phyloP scores from a whole-genome alignment of 2,888 invertebrate species.

The Gastracanthus pulcherrimus region DNA sequence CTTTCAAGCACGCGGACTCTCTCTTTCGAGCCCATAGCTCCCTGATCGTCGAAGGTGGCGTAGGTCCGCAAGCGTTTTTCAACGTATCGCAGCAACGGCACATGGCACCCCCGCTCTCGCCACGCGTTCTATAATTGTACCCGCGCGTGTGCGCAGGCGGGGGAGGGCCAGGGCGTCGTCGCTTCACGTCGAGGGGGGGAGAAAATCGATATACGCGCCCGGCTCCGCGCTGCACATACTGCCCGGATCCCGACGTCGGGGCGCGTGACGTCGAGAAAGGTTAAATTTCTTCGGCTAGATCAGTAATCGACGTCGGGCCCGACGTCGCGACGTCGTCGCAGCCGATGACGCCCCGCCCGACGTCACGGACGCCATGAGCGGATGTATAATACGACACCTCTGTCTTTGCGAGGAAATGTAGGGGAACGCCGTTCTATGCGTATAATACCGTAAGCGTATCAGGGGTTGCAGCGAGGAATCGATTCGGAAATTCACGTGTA shows the following conservation, averaged over 20 bases:
- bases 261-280: conserved; percentile 74
- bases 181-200: not conserved
- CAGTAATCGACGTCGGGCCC: conserved; percentile 50
- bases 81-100: too few relatives aligned
- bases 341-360: too few relatives aligned
- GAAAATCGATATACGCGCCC: conserved; percentile 45
- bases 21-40: not conserved
- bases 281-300: conserved; percentile 67
- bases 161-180: not conserved
- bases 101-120: conserved; percentile 65
- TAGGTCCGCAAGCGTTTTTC: conserved; percentile 70
- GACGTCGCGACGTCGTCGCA: not conserved
- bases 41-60: conserved; percentile 72
- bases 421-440: too few relatives aligned
- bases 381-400: too few relatives aligned
- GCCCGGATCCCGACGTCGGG: conserved; percentile 71
- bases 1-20: not conserved
- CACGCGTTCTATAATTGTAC: conserved; percentile 59
- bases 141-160: not conserved
- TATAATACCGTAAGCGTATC: too few relatives aligned
- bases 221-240: conserved; percentile 60
- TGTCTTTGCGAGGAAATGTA: too few relatives aligned
- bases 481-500: too few relatives aligned
- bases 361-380: too few relatives aligned
- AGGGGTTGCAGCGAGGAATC: too few relatives aligned